A percentile compares a stretch with the other conserved stretches of the same genome.
phyloP scores from a whole-genome alignment of 2,797 vertebrate genomes.

The Euphonia xanthogaster region DNA sequence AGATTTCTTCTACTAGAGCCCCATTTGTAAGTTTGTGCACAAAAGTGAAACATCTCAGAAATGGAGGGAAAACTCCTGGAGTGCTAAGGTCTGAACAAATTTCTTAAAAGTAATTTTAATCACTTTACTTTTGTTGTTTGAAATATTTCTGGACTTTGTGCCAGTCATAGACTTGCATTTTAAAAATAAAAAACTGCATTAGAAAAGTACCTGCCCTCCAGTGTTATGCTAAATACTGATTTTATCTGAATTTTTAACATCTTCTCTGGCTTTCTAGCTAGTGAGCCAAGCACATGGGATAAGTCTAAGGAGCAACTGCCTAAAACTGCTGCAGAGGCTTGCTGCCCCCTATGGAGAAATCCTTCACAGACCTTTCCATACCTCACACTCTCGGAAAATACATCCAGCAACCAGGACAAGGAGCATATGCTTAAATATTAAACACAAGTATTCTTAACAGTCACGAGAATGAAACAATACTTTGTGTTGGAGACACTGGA shows the following conservation, averaged over 20 bases:
- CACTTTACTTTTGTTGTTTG: not conserved
- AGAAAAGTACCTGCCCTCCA: not conserved
- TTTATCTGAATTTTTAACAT: not conserved
- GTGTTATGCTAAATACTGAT: not conserved
- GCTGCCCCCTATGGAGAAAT: constrained; percentile 54
- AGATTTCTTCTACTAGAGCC: not conserved
- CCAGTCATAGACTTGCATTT: not conserved
- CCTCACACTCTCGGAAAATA: not conserved
- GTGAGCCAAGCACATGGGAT: not conserved
- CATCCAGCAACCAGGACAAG: not conserved
- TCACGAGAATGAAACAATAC: not conserved
- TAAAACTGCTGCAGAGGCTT: not conserved
- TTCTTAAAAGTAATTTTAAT: not conserved
- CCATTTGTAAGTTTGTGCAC: not conserved
- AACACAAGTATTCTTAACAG: not conserved
- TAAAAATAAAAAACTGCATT: not conserved
- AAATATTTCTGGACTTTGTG: not conserved
- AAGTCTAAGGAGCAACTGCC: not conserved
- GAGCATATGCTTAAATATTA: not conserved
- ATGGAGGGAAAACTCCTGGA: not conserved
- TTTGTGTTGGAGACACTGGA: not conserved
- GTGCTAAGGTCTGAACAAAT: not conserved
- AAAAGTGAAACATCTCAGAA: not conserved
- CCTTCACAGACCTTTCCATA: not conserved
- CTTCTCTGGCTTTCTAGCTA: not conserved